Base-by-base conservation (phyloP, 2,113 vertebrate genomes). In the Tretioscincus oriximinensis region DNA sequence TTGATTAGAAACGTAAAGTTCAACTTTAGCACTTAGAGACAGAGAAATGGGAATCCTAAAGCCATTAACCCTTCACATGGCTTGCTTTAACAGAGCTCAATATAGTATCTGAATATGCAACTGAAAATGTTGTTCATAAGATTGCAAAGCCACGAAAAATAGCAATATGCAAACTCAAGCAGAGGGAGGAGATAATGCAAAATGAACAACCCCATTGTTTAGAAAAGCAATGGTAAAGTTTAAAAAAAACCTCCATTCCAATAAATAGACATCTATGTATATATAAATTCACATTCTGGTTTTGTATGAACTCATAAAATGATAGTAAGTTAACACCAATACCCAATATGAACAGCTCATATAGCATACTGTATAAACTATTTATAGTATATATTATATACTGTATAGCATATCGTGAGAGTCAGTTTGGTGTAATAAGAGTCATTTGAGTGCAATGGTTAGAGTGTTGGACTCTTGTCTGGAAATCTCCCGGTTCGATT, bases 1-100 rank as follows among this genome's bases (percentile, higher is more conserved):
- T 88, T 93, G 89, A 91, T 93, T 93, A 92, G 88, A 92, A 91
- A 93, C 64, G 89, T 84, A 77, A 85, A 89, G 88, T 89, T 86
- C 83, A 54, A 82, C 85, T 87, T 89, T 31, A 90, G 66, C 85
- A 84, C 76, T 90, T 89, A 80, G 58, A 4, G 77, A 75, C 81
- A 87, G 71, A 88, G 82, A 90, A 61, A 81, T 85, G 47, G 85
- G 88, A 72, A 73, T 88, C 80, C 86, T 90, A 77, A 82, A 80
- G 76, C 35, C 73, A 12, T 81, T 84, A 72, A 81, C 83, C 35
- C 73, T 71, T 82, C 63, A n/a, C 84, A 41, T 72, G 90, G n/a
- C 82, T 81, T 29, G 66, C 58, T 58, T 73, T 45, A 1, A 0
- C 73, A 74, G 63, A 63, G 85, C 71, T 88, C 81, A 21, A 87